These are phyloP conservation scores for Caracal caracal DNA, from an alignment of 2,113 vertebrate species.

Conservation along the genomic window DNA sequence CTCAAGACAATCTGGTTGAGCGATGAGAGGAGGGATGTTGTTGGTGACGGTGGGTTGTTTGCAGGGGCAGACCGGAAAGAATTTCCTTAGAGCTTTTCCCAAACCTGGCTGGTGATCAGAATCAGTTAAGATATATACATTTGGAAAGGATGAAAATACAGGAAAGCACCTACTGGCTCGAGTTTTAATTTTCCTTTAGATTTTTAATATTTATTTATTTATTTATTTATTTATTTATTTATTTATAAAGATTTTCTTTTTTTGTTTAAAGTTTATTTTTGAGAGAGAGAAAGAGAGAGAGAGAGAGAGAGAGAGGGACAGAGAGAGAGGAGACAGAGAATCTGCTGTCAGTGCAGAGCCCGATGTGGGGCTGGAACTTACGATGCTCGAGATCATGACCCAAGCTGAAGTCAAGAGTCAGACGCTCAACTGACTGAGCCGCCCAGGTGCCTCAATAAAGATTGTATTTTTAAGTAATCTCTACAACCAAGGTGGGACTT, in stretches of 20 bases:
- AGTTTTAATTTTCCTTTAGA: constrained; percentile 14
- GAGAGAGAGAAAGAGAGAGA: no score
- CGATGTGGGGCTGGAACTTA: no score
- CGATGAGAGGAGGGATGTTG: background rate
- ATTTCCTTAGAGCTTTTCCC: constrained; percentile 12
- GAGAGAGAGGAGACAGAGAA: no score
- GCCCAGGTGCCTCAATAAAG: background rate
- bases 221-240: background rate
- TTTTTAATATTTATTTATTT: background rate
- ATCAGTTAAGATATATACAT: background rate
- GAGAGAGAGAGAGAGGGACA: no score
- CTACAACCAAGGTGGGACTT: background rate
- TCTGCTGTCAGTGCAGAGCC: no score
- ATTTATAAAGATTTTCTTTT: background rate
- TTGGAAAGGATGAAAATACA: background rate
- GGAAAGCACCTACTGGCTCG: background rate
- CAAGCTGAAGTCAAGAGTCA: no score
- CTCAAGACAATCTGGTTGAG: background rate
- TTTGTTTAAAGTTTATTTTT: no score
- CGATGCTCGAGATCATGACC: no score
- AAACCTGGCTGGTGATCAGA: background rate
- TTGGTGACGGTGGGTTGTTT: constrained; percentile 23
- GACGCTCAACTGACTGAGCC: no score
- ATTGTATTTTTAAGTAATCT: background rate
- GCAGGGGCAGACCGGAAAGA: background rate